Percentiles rank a stretch among this genome's conserved stretches.
Evolutionary conservation across 2,888 invertebrate species (phyloP).

Genomic region (Leptinotarsa rubiginosa): DNA sequence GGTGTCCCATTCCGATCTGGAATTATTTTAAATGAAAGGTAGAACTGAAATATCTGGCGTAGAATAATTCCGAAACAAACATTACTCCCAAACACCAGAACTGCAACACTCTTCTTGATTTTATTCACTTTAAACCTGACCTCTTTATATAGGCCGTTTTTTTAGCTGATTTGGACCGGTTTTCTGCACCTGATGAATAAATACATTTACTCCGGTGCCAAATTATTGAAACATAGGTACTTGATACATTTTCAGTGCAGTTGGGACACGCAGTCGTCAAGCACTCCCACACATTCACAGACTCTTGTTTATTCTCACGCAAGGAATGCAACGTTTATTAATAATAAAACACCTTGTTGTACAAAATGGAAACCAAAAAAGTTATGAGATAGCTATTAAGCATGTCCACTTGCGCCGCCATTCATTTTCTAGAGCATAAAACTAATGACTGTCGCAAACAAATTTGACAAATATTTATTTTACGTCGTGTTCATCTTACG

Average conservation of each 20-base stretch:
- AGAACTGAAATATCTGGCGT: no score
- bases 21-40: no score
- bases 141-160: no score
- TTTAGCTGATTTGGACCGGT: no score
- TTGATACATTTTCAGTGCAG: slow-evolving; percentile 26
- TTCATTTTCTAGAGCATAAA: slow-evolving; percentile 31
- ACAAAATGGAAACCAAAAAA: slow-evolving; percentile 39
- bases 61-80: no score
- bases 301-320: slow-evolving; percentile 40
- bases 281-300: slow-evolving; percentile 38
- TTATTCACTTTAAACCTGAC: no score
- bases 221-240: not conserved
- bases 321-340: slow-evolving; percentile 41
- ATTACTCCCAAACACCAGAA: no score
- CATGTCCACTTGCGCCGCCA: slow-evolving; percentile 29
- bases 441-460: slow-evolving; percentile 27
- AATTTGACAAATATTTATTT: slow-evolving; percentile 35
- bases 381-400: slow-evolving; percentile 34
- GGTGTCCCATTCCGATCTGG: no score
- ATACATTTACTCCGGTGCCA: no score
- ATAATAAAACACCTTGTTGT: slow-evolving; percentile 41
- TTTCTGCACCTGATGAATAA: no score
- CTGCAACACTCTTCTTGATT: no score
- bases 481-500: slow-evolving; percentile 24
- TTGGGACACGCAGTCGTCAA: slow-evolving; percentile 21